Evolutionary conservation across 2,113 vertebrate genomes (phyloP).

Genomic region (Melanerpes formicivorus): DNA sequence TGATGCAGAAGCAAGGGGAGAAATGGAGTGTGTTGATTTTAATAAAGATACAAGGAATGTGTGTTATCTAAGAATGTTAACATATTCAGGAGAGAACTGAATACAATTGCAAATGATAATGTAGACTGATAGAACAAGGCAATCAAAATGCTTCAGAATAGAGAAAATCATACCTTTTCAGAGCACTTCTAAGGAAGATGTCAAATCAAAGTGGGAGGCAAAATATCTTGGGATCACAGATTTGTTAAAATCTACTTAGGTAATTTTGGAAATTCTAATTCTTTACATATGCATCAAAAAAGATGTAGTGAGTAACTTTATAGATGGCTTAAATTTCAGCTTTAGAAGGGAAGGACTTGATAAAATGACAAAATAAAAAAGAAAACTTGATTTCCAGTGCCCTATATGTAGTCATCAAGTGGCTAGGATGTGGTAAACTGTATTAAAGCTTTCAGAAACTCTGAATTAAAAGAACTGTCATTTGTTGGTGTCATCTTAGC

Average conservation of each 20-base stretch:
- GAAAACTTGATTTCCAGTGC: neutral
- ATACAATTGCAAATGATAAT: slow-evolving; percentile 31
- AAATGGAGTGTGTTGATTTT: slow-evolving; percentile 25
- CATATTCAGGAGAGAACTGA: slow-evolving; percentile 8
- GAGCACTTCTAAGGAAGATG: slow-evolving; percentile 37
- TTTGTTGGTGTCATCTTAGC: neutral
- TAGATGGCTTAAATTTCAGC: neutral
- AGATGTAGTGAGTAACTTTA: neutral
- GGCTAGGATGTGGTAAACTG: neutral
- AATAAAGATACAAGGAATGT: neutral
- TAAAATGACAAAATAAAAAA: neutral
- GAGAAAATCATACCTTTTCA: slow-evolving; percentile 56
- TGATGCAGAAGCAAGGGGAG: neutral
- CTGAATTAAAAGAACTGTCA: neutral
- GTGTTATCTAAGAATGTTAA: slow-evolving; percentile 16
- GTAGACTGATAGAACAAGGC: slow-evolving; percentile 37
- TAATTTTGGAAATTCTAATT: slow-evolving; percentile 20
- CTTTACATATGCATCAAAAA: slow-evolving; percentile 3
- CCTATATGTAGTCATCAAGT: neutral
- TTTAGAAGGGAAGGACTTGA: neutral
- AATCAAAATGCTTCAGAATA: slow-evolving; percentile 37
- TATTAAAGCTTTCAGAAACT: neutral
- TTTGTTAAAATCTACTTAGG: slow-evolving; percentile 30
- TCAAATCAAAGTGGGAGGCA: slow-evolving; percentile 63
- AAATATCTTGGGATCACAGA: slow-evolving; percentile 18